These are phyloP conservation scores for Novumbra hubbsi DNA, from an alignment of 2,797 vertebrate genomes.

Conservation along the genomic window DNA sequence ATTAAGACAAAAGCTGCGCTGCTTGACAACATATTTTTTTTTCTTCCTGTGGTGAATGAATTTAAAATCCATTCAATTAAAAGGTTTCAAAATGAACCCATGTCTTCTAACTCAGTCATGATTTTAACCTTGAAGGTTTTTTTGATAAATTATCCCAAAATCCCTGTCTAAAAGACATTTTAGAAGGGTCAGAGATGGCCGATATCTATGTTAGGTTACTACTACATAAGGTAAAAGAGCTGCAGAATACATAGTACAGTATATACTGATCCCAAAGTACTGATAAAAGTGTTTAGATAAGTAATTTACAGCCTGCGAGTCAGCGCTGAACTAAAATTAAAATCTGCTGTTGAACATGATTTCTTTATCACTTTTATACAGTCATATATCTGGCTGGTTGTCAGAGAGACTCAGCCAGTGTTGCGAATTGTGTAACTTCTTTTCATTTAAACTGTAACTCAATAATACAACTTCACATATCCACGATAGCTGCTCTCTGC, in stretches of 20 bases:
- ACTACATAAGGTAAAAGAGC: neutral
- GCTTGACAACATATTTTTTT: constrained; percentile 16
- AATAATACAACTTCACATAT: neutral
- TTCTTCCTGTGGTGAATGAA: constrained; percentile 1
- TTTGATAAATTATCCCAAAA: neutral
- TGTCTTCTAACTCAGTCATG: neutral
- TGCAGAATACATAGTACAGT: neutral
- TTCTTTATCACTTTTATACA: neutral
- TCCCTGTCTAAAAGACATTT: neutral
- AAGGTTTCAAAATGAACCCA: neutral
- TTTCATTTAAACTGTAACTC: neutral
- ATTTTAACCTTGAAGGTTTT: constrained; percentile 9
- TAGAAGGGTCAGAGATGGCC: neutral
- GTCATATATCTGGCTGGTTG: neutral
- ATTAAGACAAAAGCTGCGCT: neutral
- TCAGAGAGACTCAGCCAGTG: neutral
- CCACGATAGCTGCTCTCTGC: neutral
- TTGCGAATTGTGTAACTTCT: neutral
- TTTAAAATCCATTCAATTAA: constrained; percentile 11
- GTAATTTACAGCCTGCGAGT: neutral
- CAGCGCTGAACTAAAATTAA: neutral
- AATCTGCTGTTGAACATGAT: neutral
- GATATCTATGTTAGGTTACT: neutral
- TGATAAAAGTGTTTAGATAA: neutral
- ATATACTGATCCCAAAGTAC: neutral